Conservation (phyloP, 2,113 vertebrate genomes). For the Catagonus wagneri region DNA sequence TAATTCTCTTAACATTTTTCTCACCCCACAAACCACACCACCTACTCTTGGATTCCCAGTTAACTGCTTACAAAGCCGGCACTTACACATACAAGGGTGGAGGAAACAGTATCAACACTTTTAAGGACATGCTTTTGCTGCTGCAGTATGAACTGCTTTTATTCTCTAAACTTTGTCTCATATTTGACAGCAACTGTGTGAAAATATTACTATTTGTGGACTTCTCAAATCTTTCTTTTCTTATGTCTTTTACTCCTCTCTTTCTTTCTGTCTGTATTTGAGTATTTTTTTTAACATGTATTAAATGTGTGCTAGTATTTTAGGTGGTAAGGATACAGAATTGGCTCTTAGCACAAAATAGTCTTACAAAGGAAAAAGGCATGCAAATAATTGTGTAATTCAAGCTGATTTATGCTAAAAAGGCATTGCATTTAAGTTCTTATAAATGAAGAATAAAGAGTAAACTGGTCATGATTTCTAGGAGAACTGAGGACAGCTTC, state of each 20-base stretch:
- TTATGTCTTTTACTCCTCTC: background rate
- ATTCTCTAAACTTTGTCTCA: background rate
- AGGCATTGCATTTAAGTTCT: background rate
- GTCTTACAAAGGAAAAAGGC: background rate
- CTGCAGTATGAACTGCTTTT: background rate
- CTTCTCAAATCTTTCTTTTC: background rate
- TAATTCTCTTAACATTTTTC: background rate
- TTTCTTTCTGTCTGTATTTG: background rate
- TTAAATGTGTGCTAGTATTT: background rate
- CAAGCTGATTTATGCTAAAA: background rate
- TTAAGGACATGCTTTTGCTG: background rate
- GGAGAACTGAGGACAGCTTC: background rate
- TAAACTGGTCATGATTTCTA: background rate
- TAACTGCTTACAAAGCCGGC: background rate
- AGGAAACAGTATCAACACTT: background rate
- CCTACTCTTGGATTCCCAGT: background rate
- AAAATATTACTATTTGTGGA: background rate
- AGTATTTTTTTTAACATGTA: background rate
- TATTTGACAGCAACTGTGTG: background rate
- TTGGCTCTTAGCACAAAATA: background rate
- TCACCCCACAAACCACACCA: background rate
- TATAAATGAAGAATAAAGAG: background rate
- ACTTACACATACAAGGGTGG: background rate
- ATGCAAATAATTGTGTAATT: background rate
- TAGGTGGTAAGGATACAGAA: background rate